These are phyloP conservation scores for Artibeus jamaicensis DNA, from an alignment of 2,797 vertebrate genomes.

Conservation along the genomic window DNA sequence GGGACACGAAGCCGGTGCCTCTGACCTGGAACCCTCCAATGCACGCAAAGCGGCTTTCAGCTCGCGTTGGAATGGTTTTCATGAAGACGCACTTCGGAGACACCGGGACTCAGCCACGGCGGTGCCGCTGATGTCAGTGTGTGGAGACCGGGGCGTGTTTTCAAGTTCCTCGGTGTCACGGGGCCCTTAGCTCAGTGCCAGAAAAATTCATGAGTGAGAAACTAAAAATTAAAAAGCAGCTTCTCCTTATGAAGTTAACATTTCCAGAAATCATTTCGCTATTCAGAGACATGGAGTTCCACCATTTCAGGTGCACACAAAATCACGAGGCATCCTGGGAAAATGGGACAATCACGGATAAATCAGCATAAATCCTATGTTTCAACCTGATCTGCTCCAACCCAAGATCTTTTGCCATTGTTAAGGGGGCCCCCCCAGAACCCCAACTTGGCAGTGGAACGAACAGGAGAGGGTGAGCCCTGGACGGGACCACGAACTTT, in stretches of 20 bases:
- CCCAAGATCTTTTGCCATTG: fast-evolving
- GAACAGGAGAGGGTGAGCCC: fast-evolving
- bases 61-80: background rate
- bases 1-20: fast-evolving
- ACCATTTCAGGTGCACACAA: fast-evolving
- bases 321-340: fast-evolving
- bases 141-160: background rate
- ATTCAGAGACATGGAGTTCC: fast-evolving
- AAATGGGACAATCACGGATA: fast-evolving
- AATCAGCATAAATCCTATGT: fast-evolving
- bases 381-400: fast-evolving
- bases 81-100: background rate
- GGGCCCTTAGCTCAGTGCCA: background rate
- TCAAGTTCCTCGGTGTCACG: background rate
- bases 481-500: fast-evolving
- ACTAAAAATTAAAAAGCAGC: background rate
- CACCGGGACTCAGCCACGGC: fast-evolving
- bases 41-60: background rate
- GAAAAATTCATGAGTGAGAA: background rate
- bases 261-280: background rate
- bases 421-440: fast-evolving
- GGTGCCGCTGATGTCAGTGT: fast-evolving
- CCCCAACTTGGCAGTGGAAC: fast-evolving
- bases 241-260: background rate
- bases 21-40: too few relatives aligned